Conservation (phyloP, 2,797 vertebrate species). For the Sebastes baramenuke region DNA sequence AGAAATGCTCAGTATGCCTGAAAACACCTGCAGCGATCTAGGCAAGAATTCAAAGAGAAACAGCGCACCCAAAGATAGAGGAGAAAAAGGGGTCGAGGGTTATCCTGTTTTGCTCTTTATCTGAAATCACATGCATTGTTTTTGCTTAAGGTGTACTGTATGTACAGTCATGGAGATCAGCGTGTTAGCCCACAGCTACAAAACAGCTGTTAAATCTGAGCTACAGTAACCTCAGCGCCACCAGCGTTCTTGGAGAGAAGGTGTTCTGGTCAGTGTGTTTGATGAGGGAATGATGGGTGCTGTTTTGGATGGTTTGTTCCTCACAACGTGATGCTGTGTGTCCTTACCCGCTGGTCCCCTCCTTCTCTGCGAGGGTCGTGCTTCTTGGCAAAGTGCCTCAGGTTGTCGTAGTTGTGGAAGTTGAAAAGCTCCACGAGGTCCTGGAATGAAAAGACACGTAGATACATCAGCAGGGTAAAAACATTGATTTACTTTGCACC, state of each 20-base stretch:
- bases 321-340: background rate
- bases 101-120: background rate
- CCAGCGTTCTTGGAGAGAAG: background rate
- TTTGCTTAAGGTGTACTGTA: background rate
- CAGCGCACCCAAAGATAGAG: background rate
- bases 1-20: background rate
- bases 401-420: conserved; percentile 99
- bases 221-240: background rate
- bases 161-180: background rate
- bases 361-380: conserved; percentile 96
- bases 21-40: background rate
- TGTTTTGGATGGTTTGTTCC: background rate
- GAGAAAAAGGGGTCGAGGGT: too few species aligned
- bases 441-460: conserved; percentile 69
- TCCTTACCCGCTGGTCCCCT: conserved; percentile 96
- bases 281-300: background rate
- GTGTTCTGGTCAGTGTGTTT: conserved; percentile 10
- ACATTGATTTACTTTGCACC: background rate
- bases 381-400: conserved; percentile 98
- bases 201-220: background rate
- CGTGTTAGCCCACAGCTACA: background rate
- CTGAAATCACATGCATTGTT: background rate
- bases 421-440: conserved; percentile 97
- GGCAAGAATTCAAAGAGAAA: background rate
- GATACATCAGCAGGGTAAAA: background rate